Conservation (phyloP, 2,888 invertebrate species). For the Malthinus flaveolus region DNA sequence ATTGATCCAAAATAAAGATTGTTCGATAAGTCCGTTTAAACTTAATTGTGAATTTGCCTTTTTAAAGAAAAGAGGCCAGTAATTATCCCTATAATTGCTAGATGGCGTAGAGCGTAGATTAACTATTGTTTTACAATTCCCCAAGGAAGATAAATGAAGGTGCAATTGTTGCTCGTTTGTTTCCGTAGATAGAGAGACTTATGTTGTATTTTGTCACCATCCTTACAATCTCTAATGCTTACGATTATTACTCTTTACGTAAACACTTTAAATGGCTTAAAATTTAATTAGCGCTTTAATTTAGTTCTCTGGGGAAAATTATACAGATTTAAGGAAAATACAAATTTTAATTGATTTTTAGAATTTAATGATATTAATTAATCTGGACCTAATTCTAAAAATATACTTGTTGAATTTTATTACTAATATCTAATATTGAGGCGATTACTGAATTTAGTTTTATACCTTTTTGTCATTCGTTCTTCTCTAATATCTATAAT, state of each 20-base stretch:
- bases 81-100: conserved; percentile 55
- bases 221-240: conserved; percentile 27
- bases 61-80: conserved; percentile 38
- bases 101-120: conserved; percentile 53
- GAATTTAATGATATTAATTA: too few species aligned
- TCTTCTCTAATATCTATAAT: too few species aligned
- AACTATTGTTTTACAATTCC: conserved; percentile 54
- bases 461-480: too few species aligned
- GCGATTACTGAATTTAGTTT: too few species aligned
- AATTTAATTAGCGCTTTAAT: neutral
- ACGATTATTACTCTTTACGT: conserved; percentile 29
- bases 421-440: too few species aligned
- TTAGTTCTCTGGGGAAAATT: too few species aligned
- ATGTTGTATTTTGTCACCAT: conserved; percentile 45
- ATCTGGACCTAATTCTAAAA: too few species aligned
- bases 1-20: neutral
- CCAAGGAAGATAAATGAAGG: conserved; percentile 51
- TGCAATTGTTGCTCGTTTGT: conserved; percentile 54
- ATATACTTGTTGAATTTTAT: too few species aligned
- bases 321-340: too few species aligned
- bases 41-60: conserved; percentile 23
- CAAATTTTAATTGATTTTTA: too few species aligned
- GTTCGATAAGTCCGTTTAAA: neutral
- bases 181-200: conserved; percentile 51
- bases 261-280: conserved; percentile 8